Percentiles rank a stretch among this genome's conserved stretches.
These are phyloP conservation scores for Brachyopa scutellaris DNA, from an alignment of 2,888 invertebrate species.

Conservation along the genomic window DNA sequence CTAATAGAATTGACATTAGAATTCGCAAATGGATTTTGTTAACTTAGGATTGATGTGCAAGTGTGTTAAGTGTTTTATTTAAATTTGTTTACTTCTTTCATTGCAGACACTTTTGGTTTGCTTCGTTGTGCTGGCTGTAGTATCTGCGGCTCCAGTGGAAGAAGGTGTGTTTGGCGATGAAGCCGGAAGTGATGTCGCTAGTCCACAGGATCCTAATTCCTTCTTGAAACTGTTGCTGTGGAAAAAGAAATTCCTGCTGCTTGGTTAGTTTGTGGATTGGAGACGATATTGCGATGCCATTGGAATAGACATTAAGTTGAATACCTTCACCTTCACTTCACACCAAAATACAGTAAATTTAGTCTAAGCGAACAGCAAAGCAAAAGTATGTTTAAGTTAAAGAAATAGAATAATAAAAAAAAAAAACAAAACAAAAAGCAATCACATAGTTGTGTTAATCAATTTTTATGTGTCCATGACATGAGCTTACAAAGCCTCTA, in stretches of 20 bases:
- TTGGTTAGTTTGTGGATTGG: slow-evolving; percentile 20
- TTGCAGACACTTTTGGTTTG: slow-evolving; percentile 64
- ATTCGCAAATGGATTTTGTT: neutral
- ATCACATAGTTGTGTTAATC: too few relatives aligned
- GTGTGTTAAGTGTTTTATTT: slow-evolving; percentile 41
- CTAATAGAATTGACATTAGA: slow-evolving; percentile 23
- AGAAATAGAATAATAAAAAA: slow-evolving; percentile 27
- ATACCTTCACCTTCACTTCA: slow-evolving; percentile 23
- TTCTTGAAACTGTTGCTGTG: slow-evolving; percentile 56
- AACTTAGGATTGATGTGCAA: neutral
- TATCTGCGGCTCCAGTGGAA: slow-evolving; percentile 52
- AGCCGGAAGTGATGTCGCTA: slow-evolving; percentile 44
- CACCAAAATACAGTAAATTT: slow-evolving; percentile 29
- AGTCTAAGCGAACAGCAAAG: slow-evolving; percentile 20
- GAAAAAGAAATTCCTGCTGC: slow-evolving; percentile 55
- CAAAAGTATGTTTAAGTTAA: slow-evolving; percentile 42
- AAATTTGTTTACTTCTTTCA: slow-evolving; percentile 3
- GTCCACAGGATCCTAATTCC: slow-evolving; percentile 51
- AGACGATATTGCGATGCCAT: slow-evolving; percentile 23
- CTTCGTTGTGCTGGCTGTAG: slow-evolving; percentile 44
- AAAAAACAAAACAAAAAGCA: neutral
- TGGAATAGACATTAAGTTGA: slow-evolving; percentile 26
- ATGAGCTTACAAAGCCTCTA: too few relatives aligned
- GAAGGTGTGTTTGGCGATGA: slow-evolving; percentile 50
- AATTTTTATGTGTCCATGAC: too few relatives aligned